Evolutionary conservation across 2,888 invertebrate genomes (phyloP).

Genomic region (Zaprionus lineosus): DNA sequence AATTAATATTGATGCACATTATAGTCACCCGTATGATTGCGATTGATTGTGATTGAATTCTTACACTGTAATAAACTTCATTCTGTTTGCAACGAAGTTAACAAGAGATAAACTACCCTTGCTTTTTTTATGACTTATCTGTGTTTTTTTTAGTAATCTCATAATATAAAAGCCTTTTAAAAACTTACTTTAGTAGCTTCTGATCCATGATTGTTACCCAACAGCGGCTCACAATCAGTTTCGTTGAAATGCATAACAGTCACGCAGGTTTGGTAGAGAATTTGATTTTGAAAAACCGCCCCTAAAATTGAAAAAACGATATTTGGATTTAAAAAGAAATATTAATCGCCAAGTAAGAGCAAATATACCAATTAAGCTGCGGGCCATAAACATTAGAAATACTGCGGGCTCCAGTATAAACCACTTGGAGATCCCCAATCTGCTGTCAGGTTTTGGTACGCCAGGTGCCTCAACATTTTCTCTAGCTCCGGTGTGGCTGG

Average conservation of each 20-base stretch:
- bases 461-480: conserved; percentile 15
- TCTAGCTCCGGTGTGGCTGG: conserved; percentile 8
- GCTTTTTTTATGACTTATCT: not conserved
- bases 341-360: not conserved
- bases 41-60: no score
- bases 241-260: conserved; percentile 85
- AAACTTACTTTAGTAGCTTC: conserved; percentile 82
- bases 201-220: conserved; percentile 83
- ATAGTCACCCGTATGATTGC: no score
- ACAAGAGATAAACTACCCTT: not conserved
- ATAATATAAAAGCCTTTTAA: not conserved
- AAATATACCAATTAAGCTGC: conserved; percentile 78
- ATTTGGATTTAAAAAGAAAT: not conserved
- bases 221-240: conserved; percentile 84
- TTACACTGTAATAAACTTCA: no score
- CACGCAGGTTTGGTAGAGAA: conserved; percentile 88
- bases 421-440: conserved; percentile 27
- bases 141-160: not conserved
- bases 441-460: not conserved
- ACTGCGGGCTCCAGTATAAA: conserved; percentile 82
- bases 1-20: no score
- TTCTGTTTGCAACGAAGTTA: no score
- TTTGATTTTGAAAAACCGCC: conserved; percentile 86
- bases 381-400: conserved; percentile 79
- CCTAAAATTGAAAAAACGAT: conserved; percentile 54